Base-by-base conservation (phyloP, 1,140 invertebrate genomes). In the Xylocopa sonorina region DNA sequence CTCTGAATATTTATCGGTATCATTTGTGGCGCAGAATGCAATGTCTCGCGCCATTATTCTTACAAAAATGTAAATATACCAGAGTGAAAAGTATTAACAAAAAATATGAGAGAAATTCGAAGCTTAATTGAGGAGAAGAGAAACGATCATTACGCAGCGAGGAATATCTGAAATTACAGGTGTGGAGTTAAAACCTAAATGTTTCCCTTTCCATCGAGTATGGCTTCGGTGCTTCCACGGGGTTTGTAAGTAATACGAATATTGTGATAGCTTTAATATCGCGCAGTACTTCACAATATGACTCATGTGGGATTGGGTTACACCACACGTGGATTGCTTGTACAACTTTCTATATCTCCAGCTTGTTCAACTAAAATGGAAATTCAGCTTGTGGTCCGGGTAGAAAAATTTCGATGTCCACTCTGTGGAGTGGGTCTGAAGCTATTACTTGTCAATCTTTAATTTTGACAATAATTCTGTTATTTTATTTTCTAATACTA, bases 301-400 rank as follows among this genome's bases (percentile, higher is more conserved):
- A 76, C 27, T 76, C 73, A 57, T 57, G n/a, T 12, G 63, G 29
- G 29, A 57, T 76, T n/a, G n/a, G 16, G 38, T 68, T 68, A 58
- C 51, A 75, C 51, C 9, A 18, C 63, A 58, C 63, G 74, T 76
- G 63, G 27, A 27, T 55, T 27, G 41, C 46, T 27, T 48, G 51
- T 66, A 43, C 34, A 43, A 55, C 21, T 75, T 75, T 66, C 48
- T 32, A 55, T 38, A 60, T 75, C n/a, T n/a, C 3, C 62, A 43
- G 38, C 21, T 29, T 34, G 24, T 16, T 53, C 48, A 43, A 53
- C 34, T 53, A 64, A 41, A 51, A 63, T 41, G 60, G 3, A 43
- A 41, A 51, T 27, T 32, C 34, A 64, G 29, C 24, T 53, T 9
- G 24, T 10, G 18, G 9, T n/a, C 29, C 2, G 16, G 32, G 48